Evolutionary conservation across 2,797 vertebrate genomes (phyloP), one percentile per base, ranked within the genome.

Genomic region (Hemibagrus guttatus): DNA sequence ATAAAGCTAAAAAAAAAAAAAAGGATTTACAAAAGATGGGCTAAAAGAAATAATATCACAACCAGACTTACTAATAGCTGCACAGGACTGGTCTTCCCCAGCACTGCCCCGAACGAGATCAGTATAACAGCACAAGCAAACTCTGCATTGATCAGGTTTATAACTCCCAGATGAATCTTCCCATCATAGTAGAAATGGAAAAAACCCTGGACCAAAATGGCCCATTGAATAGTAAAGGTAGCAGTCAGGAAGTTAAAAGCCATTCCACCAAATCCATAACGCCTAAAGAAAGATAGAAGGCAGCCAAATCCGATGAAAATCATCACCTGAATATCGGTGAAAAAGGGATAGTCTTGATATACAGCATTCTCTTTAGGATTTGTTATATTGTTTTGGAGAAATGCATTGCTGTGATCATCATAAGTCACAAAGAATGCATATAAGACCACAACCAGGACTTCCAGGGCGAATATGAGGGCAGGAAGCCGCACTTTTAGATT

Each of bases 271-370:
- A 97, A 94, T 28, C 96, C 95, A 0, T 97, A 97, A 52, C 71
- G 91, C 21, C 96, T 94, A 71, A 96, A 94, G 89, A 97, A 97
- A 0, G 95, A 93, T 91, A 97, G 90, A 39, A 97, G 90, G 86
- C 97, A 96, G 7, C 96, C 96, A 74, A 97, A 94, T 13, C 97
- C 97, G 4, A 96, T 91, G 89, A 96, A 96, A 89, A 97, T 95
- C 96, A 97, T 97, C 89, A 97, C 92, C 89, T 97, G 96, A 80
- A 97, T 94, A 88, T 97, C 96, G 42, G 94, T 92, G 86, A 98
- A 97, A 89, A 96, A 84, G 6, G 95, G 93, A 87, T 97, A 97
- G 91, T 94, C 93, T 83, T 84, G 68, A 81, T 95, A 94, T 78
- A 96, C 31, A 0, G 91, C 89, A 69, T 95, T 94, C 82, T 93